Base-by-base conservation (phyloP, 2,888 invertebrate genomes). In the Hetaerina titia region DNA sequence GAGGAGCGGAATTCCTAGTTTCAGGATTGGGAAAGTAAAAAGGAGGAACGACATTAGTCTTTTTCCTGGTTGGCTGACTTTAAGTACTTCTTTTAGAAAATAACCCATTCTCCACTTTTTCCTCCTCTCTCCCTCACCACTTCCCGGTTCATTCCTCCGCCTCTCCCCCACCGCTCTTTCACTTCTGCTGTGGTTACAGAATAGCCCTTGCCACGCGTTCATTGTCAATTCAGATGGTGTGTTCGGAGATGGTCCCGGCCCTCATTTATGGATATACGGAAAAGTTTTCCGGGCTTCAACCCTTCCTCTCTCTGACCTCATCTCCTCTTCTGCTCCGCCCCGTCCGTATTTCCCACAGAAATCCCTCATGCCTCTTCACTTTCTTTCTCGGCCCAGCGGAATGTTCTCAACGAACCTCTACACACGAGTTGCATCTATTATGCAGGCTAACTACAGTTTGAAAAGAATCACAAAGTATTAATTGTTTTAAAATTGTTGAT, bases 211-310 rank as follows among this genome's bases (percentile, higher is more conserved):
- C 69, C n/a, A 9, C 15, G 9, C 31, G 64, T 64, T 90, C 90
- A 90, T 90, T 64, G 90, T 90, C 90, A 45, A 90, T 90, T 63
- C 90, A 60, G 90, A 69, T 9, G 45, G 25, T 19, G 90, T 22
- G 90, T 64, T 90, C 19, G 64, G 64, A 45, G 64, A 64, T 58
- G 89, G 90, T 31, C 90, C 58, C 45, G n/a, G 45, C 60, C 60
- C 90, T 90, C 90, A 64, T 90, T 31, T 64, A 19, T n/a, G 64
- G 90, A 64, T 64, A 45, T 64, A 64, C 19, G 45, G n/a, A 25
- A 89, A 90, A 90, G 90, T 90, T 64, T 63, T 31, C 64, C 88
- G 22, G 69, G 22, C 45, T 45, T 45, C 88, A 15, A 19, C 88
- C 88, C 60, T 57, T 89, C 58, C 89, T 89, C n/a, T n/a, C 45